Evolutionary conservation across 2,888 invertebrate species (phyloP), one percentile per base, ranked within the genome.

Genomic region (Byasa hedistus): DNA sequence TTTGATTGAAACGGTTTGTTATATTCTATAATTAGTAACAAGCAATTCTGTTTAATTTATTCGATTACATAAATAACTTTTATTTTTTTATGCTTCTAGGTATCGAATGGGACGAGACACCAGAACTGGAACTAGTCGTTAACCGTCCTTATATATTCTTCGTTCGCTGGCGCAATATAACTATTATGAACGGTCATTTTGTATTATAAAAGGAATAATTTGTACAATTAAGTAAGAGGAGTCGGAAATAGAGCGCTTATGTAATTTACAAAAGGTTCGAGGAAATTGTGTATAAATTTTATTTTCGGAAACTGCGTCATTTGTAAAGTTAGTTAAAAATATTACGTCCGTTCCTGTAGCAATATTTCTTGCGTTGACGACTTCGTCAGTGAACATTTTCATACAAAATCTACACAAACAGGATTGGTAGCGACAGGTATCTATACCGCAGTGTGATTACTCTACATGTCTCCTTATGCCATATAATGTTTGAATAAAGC

Each of bases 81-180:
- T 3, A 32, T 10, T 8, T 8, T 7, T 32, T 8, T 12, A 17
- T 66, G 32, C 68, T 81, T 78, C 21, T 79, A 91, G 91, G 91
- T 60, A 77, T 91, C n/a, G 86, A 89, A 68, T 91, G 91, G 91
- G 91, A 89, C 65, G 79, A 79, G 61, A 58, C 76, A 7, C 87
- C 91, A 3, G 81, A 87, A n/a, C 69, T 80, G 58, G 78, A 84
- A 65, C 52, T 86, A 23, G 65, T 83, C 2, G 76, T 87, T 12
- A 82, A 91, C 68, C 81, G 85, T 22, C 91, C 91, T 0, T 90
- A 91, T 70, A 71, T 87, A 57, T 91, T 87, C 71, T 91, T 81
- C 69, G 87, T 91, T n/a, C 84, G 87, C 19, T 91, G 89, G 89
- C 79, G 78, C 36, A 86, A 87, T 65, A 66, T 87, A 15, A 90